Conservation (phyloP, 2,113 vertebrate genomes). For the Hippotragus niger region DNA sequence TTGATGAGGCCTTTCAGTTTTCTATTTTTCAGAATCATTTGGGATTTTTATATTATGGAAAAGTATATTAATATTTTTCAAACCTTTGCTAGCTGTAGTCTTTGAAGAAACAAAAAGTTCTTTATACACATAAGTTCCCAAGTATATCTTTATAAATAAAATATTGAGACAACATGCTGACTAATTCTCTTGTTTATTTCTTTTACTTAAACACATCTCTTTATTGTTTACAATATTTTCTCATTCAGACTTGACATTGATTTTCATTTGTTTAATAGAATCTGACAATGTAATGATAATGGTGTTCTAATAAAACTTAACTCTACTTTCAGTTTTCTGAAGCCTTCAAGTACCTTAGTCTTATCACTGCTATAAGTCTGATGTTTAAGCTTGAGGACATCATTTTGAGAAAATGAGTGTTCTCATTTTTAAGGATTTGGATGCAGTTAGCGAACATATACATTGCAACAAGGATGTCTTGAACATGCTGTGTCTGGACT, state of each 20-base stretch:
- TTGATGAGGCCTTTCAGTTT: not conserved
- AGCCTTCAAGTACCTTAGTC: not conserved
- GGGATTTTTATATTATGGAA: not conserved
- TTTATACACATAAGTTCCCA: not conserved
- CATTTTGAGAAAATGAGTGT: not conserved
- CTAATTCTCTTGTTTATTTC: not conserved
- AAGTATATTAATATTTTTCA: not conserved
- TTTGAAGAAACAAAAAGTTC: not conserved
- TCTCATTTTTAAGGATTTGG: not conserved
- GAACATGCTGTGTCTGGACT: not conserved
- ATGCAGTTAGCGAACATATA: not conserved
- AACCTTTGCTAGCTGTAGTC: not conserved
- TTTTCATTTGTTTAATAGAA: not conserved
- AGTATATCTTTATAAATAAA: not conserved
- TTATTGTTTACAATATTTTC: not conserved
- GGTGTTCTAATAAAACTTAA: not conserved
- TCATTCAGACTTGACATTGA: not conserved
- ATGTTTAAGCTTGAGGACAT: not conserved
- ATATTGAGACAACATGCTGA: not conserved
- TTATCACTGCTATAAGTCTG: not conserved
- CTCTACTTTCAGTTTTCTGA: not conserved
- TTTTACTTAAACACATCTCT: not conserved
- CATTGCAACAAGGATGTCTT: not conserved
- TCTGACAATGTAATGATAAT: not conserved
- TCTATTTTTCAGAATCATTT: not conserved